phyloP scores from a whole-genome alignment of 1,140 invertebrate species.

The Drosophila teissieri region DNA sequence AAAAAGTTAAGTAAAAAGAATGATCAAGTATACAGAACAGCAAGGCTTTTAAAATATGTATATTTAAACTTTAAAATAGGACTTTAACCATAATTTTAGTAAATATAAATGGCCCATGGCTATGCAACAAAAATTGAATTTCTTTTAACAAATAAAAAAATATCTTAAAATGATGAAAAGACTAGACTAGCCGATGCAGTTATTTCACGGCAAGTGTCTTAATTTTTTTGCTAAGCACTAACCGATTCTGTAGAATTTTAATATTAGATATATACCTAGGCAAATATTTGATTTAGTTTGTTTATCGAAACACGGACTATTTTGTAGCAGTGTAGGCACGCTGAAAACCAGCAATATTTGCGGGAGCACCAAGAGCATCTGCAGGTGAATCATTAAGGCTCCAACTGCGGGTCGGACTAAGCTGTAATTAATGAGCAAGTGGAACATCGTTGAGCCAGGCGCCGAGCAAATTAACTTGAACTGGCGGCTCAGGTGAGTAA shows the following conservation, averaged over 20 bases:
- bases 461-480: constrained; percentile 74
- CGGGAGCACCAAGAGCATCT: constrained; percentile 33
- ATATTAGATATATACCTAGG: no score
- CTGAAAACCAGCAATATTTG: constrained; percentile 16
- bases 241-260: no score
- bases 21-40: background rate
- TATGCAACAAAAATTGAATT: no score
- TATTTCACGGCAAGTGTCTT: no score
- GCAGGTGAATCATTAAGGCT: constrained; percentile 71
- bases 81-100: no score
- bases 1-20: constrained; percentile 24
- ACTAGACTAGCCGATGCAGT: no score
- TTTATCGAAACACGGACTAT: no score
- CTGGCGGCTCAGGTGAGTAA: constrained; percentile 30
- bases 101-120: no score
- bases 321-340: constrained; percentile 10
- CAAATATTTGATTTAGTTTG: no score
- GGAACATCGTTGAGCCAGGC: constrained; percentile 62
- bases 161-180: no score
- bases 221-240: no score
- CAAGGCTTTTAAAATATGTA: background rate
- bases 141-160: no score
- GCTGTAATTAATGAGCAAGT: constrained; percentile 79
- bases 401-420: constrained; percentile 58
- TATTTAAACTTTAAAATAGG: background rate